Evolutionary conservation across 1,140 invertebrate genomes (phyloP), one percentile per base, ranked within the genome.

Genomic region (Ceratosolen fusciceps): DNA sequence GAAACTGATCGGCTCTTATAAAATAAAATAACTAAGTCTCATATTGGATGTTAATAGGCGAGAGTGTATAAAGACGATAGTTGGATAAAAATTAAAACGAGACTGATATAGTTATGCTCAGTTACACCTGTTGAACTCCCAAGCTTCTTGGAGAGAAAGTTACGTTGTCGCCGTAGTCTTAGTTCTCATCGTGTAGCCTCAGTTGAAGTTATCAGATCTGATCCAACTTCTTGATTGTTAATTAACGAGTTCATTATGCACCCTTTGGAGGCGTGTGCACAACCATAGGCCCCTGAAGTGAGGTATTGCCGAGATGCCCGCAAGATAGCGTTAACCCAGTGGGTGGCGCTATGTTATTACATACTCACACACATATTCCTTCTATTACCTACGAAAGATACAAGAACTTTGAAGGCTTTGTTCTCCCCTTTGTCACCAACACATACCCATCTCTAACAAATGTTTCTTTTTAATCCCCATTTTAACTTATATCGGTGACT

Each of bases 201-300:
- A 12, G n/a, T 16, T 2, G 0, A 8, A 14, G 83, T 90, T 90
- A 90, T 90, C 89, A 90, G 89, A 90, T 90, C 86, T 87, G 89
- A 90, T 90, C 82, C 85, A 85, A 86, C 87, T 87, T 88, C 85
- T 86, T 87, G 89, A 90, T 90, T 90, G 89, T 90, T 89, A 90
- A 90, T 90, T 90, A 90, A 90, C 88, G 88, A 90, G 89, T 90
- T 90, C 89, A 90, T 90, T 90, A 90, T 90, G 89, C 89, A 90
- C 86, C 87, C 86, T 86, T 39, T 16, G 16, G 49, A 21, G 31
- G 62, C 62, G 39, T 47, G 58, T 24, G 43, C 74, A 19, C 47
- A 80, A 81, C 80, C 72, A 39, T 58, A 71, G 77, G 81, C 82
- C 81, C 72, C 56, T 80, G 84, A 90, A 90, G 88, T 89, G 89